Conservation (phyloP, 2,113 vertebrate genomes). For the Lontra canadensis region DNA sequence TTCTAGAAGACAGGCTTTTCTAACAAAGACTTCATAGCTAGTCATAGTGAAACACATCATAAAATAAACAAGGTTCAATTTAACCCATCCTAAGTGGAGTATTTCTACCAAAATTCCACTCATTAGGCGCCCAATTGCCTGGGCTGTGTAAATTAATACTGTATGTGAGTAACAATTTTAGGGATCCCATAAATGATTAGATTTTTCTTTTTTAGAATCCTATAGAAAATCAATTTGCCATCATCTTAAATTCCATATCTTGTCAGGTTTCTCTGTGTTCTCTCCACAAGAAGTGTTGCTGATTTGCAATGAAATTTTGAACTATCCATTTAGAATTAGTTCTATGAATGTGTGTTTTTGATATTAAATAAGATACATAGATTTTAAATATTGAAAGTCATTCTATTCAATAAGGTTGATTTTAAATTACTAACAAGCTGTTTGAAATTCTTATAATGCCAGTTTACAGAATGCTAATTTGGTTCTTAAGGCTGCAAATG, state of each 20-base stretch:
- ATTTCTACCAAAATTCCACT: slow-evolving; percentile 36
- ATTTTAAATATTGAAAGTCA: neutral
- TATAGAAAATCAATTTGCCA: slow-evolving; percentile 9
- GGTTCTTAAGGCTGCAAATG: neutral
- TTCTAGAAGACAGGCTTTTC: slow-evolving; percentile 36
- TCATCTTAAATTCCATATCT: neutral
- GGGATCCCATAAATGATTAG: neutral
- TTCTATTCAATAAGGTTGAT: slow-evolving; percentile 28
- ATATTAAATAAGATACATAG: neutral
- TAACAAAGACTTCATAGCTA: slow-evolving; percentile 19
- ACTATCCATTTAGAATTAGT: slow-evolving; percentile 27
- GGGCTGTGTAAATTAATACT: neutral
- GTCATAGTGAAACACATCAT: neutral
- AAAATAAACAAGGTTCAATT: neutral
- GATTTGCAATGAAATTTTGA: neutral
- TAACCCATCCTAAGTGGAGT: slow-evolving; percentile 14
- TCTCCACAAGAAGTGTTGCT: slow-evolving; percentile 4
- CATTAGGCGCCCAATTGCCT: neutral
- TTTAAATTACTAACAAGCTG: slow-evolving; percentile 25
- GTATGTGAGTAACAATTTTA: slow-evolving; percentile 5
- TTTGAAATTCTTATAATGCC: slow-evolving; percentile 12
- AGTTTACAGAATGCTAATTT: slow-evolving; percentile 27
- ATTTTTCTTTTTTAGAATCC: neutral
- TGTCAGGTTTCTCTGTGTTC: neutral
- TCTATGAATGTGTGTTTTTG: neutral